These are phyloP conservation scores for Ochlodes sylvanus DNA, from an alignment of 2,888 invertebrate species.

Conservation along the genomic window DNA sequence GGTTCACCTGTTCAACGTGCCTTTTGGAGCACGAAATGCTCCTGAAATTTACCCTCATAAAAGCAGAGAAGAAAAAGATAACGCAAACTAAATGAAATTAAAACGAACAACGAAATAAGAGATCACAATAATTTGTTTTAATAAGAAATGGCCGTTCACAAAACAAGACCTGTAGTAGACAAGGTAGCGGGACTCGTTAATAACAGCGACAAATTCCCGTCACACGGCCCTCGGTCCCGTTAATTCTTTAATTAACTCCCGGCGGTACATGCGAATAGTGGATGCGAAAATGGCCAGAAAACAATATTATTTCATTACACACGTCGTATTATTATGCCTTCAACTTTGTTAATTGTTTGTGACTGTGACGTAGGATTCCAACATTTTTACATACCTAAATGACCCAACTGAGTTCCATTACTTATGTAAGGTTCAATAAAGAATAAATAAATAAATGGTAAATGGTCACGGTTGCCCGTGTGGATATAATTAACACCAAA, in stretches of 20 bases:
- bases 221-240: background rate
- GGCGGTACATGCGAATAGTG: constrained; percentile 5
- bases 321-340: background rate
- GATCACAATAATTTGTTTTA: constrained; percentile 3
- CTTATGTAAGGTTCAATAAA: no score
- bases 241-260: constrained; percentile 32
- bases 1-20: no score
- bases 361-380: no score
- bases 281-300: background rate
- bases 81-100: no score
- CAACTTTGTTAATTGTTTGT: background rate
- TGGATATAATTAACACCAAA: no score
- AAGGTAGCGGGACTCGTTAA: constrained; percentile 6
- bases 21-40: no score
- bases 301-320: background rate
- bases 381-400: no score
- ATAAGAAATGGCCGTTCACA: background rate
- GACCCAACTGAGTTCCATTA: no score
- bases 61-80: no score
- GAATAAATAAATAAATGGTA: no score
- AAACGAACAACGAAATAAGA: background rate
- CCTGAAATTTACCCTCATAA: no score
- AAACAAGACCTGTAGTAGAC: background rate
- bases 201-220: constrained; percentile 24
- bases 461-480: no score